Evolutionary conservation across 2,888 invertebrate species (phyloP).

Genomic region (Phlogophora meticulosa): DNA sequence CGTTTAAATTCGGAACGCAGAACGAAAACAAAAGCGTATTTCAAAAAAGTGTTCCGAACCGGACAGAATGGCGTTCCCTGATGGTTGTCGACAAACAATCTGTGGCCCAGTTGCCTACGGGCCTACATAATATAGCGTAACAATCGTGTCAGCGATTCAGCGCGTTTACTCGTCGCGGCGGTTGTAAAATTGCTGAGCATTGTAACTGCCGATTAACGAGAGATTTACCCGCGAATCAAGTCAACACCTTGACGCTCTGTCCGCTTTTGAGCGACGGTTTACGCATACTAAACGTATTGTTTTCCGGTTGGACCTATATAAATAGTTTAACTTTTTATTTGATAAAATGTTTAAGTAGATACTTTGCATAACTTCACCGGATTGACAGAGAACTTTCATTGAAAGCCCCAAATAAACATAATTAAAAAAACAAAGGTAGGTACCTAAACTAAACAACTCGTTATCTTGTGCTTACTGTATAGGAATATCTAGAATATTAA

Average conservation of each 20-base stretch:
- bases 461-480: conserved; percentile 17
- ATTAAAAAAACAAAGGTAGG: conserved; percentile 10
- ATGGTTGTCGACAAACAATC: conserved; percentile 63
- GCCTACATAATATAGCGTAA: conserved; percentile 69
- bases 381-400: conserved; percentile 34
- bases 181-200: conserved; percentile 56
- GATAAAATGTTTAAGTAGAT: conserved; percentile 23
- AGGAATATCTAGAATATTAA: conserved; percentile 14
- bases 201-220: conserved; percentile 56
- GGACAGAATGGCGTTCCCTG: conserved; percentile 47
- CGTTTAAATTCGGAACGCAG: conserved; percentile 45
- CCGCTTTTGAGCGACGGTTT: conserved; percentile 42
- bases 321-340: conserved; percentile 16
- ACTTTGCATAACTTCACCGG: conserved; percentile 15
- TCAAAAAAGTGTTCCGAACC: conserved; percentile 48
- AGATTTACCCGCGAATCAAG: conserved; percentile 57
- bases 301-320: conserved; percentile 42
- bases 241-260: conserved; percentile 51
- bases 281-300: conserved; percentile 54
- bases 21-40: conserved; percentile 53
- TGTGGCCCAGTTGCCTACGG: conserved; percentile 67
- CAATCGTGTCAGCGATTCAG: conserved; percentile 69
- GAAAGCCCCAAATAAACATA: conserved; percentile 35
- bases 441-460: conserved; percentile 13
- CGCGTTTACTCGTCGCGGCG: conserved; percentile 58